Evolutionary conservation across 2,888 invertebrate genomes (phyloP).

Genomic region (Asteroscopus sphinx): DNA sequence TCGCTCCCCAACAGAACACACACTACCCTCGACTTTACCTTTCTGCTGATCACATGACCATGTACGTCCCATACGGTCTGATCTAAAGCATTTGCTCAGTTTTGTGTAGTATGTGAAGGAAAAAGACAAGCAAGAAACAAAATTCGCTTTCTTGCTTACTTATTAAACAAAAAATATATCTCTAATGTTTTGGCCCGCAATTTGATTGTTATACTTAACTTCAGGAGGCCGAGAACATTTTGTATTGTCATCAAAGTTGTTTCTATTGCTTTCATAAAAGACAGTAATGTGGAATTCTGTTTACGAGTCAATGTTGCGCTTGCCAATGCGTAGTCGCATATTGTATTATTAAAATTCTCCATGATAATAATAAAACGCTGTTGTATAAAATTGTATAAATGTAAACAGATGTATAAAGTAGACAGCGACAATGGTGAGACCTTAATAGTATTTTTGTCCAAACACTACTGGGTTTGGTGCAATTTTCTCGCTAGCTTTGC

Average conservation of each 20-base stretch:
- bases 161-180: conserved; percentile 1
- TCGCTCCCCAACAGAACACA: neutral
- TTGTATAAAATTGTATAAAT: conserved; percentile 62
- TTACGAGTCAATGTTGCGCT: conserved; percentile 27
- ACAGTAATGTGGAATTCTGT: conserved; percentile 30
- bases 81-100: conserved; percentile 20
- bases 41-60: conserved; percentile 9
- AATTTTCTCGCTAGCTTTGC: neutral
- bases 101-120: conserved; percentile 13
- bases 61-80: no score
- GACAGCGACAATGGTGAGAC: conserved; percentile 15
- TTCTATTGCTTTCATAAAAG: conserved; percentile 33
- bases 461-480: conserved; percentile 9
- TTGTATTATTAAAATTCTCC: conserved; percentile 40
- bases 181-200: conserved; percentile 2
- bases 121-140: conserved; percentile 10
- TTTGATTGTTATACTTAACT: neutral
- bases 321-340: conserved; percentile 43
- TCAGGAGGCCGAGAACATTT: conserved; percentile 13
- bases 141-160: conserved; percentile 7
- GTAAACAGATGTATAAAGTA: conserved; percentile 53
- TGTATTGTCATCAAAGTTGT: conserved; percentile 16
- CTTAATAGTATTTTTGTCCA: conserved; percentile 25
- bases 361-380: conserved; percentile 38
- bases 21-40: neutral